These are phyloP conservation scores for Sebastes schlegelii DNA, from an alignment of 2,113 vertebrate species.

Conservation along the genomic window DNA sequence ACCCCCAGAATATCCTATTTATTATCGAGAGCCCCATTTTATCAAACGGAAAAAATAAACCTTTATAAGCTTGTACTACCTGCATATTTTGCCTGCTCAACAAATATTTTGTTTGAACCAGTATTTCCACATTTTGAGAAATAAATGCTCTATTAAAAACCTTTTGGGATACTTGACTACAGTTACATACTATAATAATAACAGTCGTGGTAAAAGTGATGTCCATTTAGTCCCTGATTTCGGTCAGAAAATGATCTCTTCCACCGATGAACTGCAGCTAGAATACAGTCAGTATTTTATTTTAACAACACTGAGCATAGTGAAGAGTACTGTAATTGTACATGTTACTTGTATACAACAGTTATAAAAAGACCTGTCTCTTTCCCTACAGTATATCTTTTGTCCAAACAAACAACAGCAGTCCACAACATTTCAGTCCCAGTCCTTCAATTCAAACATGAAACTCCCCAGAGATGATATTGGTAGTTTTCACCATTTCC, in stretches of 20 bases:
- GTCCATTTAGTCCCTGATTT: not conserved
- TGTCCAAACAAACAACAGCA: conserved; percentile 18
- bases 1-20: not conserved
- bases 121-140: not conserved
- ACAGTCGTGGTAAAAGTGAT: not conserved
- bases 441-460: conserved; percentile 10
- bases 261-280: not conserved
- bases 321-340: conserved; percentile 20
- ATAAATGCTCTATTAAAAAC: not conserved
- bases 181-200: not conserved
- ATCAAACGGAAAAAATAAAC: not conserved
- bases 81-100: not conserved
- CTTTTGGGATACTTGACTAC: not conserved
- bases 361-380: conserved; percentile 28
- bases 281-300: conserved; percentile 11
- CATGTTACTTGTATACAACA: conserved; percentile 23
- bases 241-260: not conserved
- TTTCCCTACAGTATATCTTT: no score
- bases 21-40: not conserved
- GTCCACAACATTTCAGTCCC: conserved; percentile 15
- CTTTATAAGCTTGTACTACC: not conserved
- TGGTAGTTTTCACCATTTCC: not conserved
- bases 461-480: conserved; percentile 5
- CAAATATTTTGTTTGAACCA: not conserved
- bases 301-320: conserved; percentile 28